These are phyloP conservation scores for Ispidina picta DNA, from an alignment of 2,797 vertebrate species.

Conservation along the genomic window DNA sequence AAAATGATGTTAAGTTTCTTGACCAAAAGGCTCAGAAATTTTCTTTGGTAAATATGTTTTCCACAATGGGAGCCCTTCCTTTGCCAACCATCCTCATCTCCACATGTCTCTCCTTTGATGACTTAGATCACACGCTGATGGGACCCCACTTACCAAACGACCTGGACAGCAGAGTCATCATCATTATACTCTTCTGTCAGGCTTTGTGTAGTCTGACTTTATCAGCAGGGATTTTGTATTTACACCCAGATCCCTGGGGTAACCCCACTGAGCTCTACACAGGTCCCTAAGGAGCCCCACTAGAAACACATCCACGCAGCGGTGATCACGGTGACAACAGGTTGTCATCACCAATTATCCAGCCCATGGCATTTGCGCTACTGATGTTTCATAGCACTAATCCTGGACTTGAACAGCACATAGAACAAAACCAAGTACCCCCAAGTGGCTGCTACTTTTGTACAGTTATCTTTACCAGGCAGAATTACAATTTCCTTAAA, in stretches of 20 bases:
- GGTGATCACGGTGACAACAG: neutral
- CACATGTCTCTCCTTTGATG: neutral
- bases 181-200: neutral
- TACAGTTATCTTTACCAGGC: neutral
- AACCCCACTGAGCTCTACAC: neutral
- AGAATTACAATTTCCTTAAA: neutral
- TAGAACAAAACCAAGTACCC: neutral
- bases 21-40: neutral
- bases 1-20: neutral
- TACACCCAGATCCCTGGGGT: neutral
- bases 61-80: neutral
- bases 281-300: neutral
- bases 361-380: neutral
- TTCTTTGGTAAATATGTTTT: neutral
- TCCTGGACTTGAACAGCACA: neutral
- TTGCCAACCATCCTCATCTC: neutral
- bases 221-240: neutral
- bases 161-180: fast-evolving
- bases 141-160: neutral
- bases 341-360: neutral
- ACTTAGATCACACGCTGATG: neutral
- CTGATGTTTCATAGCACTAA: neutral
- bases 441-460: neutral
- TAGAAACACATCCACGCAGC: neutral
- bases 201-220: neutral